Conservation (phyloP, 2,888 invertebrate species). For the Nomada ruficornis region DNA sequence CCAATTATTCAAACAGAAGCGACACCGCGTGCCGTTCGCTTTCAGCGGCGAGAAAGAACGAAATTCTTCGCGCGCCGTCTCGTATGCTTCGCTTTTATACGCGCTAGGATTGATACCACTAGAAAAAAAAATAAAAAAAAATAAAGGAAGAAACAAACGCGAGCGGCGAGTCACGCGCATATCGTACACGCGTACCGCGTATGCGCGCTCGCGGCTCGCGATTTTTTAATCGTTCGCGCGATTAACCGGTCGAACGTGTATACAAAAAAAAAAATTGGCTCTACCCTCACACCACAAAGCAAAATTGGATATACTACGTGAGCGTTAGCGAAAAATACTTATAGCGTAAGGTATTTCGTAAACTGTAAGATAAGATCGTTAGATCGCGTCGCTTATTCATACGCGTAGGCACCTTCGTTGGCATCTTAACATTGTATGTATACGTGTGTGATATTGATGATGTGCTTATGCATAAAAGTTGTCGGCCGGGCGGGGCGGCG, state of each 20-base stretch:
- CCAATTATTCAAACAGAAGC: not conserved
- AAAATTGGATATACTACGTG: slow-evolving; percentile 77
- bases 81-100: slow-evolving; percentile 49
- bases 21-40: too few relatives aligned
- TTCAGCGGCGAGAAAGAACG: slow-evolving; percentile 37
- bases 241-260: slow-evolving; percentile 76
- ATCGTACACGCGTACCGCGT: not conserved
- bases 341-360: slow-evolving; percentile 58
- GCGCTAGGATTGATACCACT: slow-evolving; percentile 57
- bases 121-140: not conserved
- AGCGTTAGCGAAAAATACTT: slow-evolving; percentile 76
- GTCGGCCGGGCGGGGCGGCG: slow-evolving; percentile 16
- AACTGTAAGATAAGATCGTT: slow-evolving; percentile 65
- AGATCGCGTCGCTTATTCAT: slow-evolving; percentile 62
- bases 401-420: slow-evolving; percentile 71
- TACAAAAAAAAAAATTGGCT: slow-evolving; percentile 74
- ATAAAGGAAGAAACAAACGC: slow-evolving; percentile 38
- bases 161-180: slow-evolving; percentile 47
- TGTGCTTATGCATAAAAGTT: slow-evolving; percentile 39
- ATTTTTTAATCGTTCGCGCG: slow-evolving; percentile 69
- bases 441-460: slow-evolving; percentile 27
- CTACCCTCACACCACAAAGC: slow-evolving; percentile 83
- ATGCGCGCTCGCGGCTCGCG: slow-evolving; percentile 61
- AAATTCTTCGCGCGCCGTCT: slow-evolving; percentile 67
- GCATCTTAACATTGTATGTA: slow-evolving; percentile 61